A percentile compares a stretch with the other conserved stretches of the same genome.
phyloP scores from a whole-genome alignment of 2,797 vertebrate genomes.

The Manis javanica region DNA sequence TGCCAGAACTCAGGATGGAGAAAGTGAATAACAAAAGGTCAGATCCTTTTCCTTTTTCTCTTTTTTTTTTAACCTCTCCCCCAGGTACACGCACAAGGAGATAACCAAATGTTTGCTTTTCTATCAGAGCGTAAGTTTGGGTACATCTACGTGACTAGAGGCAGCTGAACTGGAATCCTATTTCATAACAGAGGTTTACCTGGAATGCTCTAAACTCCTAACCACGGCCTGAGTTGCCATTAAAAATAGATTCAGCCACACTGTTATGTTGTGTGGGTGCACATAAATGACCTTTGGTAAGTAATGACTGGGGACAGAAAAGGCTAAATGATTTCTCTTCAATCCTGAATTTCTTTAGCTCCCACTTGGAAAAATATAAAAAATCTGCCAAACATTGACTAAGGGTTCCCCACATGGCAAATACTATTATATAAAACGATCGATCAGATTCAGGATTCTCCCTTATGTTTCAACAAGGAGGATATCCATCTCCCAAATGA shows the following conservation, averaged over 20 bases:
- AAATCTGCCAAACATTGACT: background rate
- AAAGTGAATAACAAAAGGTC: constrained; percentile 76
- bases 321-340: background rate
- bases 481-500: background rate
- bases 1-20: constrained; percentile 66
- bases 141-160: constrained; percentile 33
- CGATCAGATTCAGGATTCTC: background rate
- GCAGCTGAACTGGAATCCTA: constrained; percentile 26
- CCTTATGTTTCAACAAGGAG: background rate
- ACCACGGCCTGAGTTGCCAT: background rate
- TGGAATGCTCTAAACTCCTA: background rate
- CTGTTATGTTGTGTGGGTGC: no score
- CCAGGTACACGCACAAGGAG: constrained; percentile 48
- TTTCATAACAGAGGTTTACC: constrained; percentile 62
- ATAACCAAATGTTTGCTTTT: constrained; percentile 75
- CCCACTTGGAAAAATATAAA: background rate
- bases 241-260: background rate
- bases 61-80: background rate
- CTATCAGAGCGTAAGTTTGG: constrained; percentile 38
- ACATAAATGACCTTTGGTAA: background rate
- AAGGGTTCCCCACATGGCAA: background rate
- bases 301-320: background rate
- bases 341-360: background rate
- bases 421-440: background rate
- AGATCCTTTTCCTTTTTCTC: constrained; percentile 30